Conservation (phyloP, 2,888 invertebrate species). For the Antheraea assamensis region DNA sequence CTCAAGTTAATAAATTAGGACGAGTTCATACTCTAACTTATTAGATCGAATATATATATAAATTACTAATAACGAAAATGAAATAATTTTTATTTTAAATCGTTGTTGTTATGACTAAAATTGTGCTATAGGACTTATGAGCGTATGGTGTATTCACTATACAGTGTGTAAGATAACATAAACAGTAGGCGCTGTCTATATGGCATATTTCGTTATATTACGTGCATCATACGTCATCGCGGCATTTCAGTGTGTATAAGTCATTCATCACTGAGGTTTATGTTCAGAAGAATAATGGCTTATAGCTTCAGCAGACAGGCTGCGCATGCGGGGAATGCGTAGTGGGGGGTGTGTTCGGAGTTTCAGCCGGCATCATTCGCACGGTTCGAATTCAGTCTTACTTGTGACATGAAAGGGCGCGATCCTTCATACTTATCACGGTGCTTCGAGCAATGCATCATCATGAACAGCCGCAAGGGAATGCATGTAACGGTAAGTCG, state of each 20-base stretch:
- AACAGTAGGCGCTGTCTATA: slow-evolving; percentile 6
- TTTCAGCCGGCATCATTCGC: slow-evolving; percentile 67
- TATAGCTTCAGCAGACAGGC: slow-evolving; percentile 32
- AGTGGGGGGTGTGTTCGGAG: slow-evolving; percentile 54
- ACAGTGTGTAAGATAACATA: slow-evolving; percentile 4
- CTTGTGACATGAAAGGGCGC: slow-evolving; percentile 83
- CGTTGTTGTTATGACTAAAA: slow-evolving; percentile 1
- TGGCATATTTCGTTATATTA: slow-evolving; percentile 7
- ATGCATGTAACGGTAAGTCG: slow-evolving; percentile 79
- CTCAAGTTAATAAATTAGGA: too few relatives aligned
- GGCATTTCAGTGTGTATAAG: slow-evolving; percentile 38
- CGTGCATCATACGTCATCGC: slow-evolving; percentile 31
- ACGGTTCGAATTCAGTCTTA: slow-evolving; percentile 72
- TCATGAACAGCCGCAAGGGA: slow-evolving; percentile 85
- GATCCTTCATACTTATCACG: slow-evolving; percentile 78
- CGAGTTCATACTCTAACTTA: neutral
- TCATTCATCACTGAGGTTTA: slow-evolving; percentile 51
- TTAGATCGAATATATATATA: neutral
- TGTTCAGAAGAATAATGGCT: slow-evolving; percentile 47
- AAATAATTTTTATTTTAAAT: neutral
- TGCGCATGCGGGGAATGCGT: slow-evolving; percentile 61
- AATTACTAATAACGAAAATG: neutral
- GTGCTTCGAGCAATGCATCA: slow-evolving; percentile 87
- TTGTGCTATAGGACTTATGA: neutral
- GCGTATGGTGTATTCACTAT: slow-evolving; percentile 5